These are phyloP conservation scores for Malurus alboscapulatus DNA, from an alignment of 2,113 vertebrate species.

Conservation along the genomic window DNA sequence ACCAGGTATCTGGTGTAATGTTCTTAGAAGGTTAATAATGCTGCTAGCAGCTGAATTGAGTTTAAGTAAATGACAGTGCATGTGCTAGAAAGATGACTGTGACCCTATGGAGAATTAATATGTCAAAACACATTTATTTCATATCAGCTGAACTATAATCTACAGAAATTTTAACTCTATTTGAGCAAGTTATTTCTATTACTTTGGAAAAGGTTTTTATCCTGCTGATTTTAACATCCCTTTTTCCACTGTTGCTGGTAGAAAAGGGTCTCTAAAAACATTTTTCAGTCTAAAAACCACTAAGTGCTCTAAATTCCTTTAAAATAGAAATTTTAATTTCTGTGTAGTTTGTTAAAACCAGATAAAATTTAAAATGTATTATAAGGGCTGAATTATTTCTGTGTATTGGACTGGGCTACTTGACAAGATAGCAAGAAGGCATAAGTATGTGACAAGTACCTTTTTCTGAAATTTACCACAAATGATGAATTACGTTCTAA, in stretches of 20 bases:
- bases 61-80: not conserved
- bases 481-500: not conserved
- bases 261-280: not conserved
- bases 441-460: not conserved
- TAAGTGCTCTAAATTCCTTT: not conserved
- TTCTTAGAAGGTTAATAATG: not conserved
- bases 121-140: conserved; percentile 6
- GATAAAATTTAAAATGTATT: not conserved
- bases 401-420: not conserved
- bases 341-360: not conserved
- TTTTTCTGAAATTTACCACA: not conserved
- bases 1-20: not conserved
- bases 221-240: not conserved
- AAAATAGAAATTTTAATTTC: not conserved
- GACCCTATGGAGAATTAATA: not conserved
- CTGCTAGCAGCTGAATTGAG: not conserved
- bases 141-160: not conserved
- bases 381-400: not conserved
- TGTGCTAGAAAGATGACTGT: not conserved
- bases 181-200: not conserved
- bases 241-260: not conserved
- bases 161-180: not conserved
- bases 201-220: not conserved
- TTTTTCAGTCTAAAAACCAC: not conserved
- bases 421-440: not conserved